These are phyloP conservation scores for Ageneiosus marmoratus DNA, from an alignment of 2,113 vertebrate genomes.

Conservation along the genomic window DNA sequence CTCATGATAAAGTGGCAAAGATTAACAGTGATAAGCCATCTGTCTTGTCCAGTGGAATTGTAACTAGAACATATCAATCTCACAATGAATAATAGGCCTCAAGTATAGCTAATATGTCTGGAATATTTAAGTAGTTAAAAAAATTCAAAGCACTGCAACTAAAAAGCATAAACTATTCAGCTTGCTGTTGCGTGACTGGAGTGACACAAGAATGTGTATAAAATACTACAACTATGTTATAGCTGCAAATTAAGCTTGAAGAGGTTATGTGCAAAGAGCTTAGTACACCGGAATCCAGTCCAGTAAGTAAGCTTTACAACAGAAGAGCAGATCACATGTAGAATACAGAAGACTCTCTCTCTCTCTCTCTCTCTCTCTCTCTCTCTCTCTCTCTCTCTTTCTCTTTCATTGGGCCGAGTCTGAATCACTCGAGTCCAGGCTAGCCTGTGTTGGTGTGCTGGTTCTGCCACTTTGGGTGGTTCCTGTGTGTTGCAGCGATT, in stretches of 20 bases:
- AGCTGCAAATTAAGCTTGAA: slow-evolving; percentile 51
- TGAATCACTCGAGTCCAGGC: slow-evolving; percentile 93
- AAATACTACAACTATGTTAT: slow-evolving; percentile 60
- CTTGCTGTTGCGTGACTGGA: slow-evolving; percentile 46
- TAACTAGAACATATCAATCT: slow-evolving; percentile 23
- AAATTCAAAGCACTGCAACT: slow-evolving; percentile 50
- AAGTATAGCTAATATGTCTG: slow-evolving; percentile 54
- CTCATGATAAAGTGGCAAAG: slow-evolving; percentile 23
- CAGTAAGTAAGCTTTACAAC: slow-evolving; percentile 45
- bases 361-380: not conserved
- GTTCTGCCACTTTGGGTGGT: slow-evolving; percentile 68
- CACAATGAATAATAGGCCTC: slow-evolving; percentile 55
- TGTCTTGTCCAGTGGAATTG: slow-evolving; percentile 35
- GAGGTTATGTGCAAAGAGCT: slow-evolving; percentile 44
- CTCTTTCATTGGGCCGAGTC: slow-evolving; percentile 86
- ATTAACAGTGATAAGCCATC: slow-evolving; percentile 19
- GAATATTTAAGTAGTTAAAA: slow-evolving; percentile 55
- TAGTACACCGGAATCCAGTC: slow-evolving; percentile 53
- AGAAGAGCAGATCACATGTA: slow-evolving; percentile 1
- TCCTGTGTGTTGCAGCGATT: slow-evolving; percentile 78
- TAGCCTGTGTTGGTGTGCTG: slow-evolving; percentile 78
- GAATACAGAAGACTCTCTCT: not conserved
- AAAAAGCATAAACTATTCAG: slow-evolving; percentile 50
- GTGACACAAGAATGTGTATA: slow-evolving; percentile 47
- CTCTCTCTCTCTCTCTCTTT: slow-evolving; percentile 59